Percentiles rank a stretch among this genome's conserved stretches.
These are phyloP conservation scores for Leptatherina wallacei DNA, from an alignment of 2,797 vertebrate genomes.

Conservation along the genomic window DNA sequence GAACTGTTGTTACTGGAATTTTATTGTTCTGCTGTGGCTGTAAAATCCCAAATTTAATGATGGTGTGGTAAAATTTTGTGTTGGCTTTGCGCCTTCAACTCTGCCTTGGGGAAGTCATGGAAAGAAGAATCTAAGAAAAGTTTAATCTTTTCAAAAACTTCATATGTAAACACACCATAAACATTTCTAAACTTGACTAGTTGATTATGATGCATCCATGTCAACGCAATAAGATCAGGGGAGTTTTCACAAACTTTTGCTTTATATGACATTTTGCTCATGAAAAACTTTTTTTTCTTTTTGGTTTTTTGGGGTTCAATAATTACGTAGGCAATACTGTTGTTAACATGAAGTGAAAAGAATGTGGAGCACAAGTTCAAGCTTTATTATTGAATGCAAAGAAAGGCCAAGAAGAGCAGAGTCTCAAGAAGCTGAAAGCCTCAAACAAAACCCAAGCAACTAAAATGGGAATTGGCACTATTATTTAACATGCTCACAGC, in stretches of 20 bases:
- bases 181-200: no score
- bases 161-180: no score
- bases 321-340: no score
- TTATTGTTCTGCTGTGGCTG: not conserved
- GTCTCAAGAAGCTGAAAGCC: constrained; percentile 27
- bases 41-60: not conserved
- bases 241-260: not conserved
- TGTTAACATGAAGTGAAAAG: constrained; percentile 2
- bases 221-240: no score
- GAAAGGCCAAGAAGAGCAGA: not conserved
- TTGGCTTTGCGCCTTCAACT: not conserved
- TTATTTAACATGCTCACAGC: constrained; percentile 43
- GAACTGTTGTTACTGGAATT: not conserved
- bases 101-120: no score
- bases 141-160: no score
- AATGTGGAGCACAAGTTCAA: not conserved
- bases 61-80: not conserved
- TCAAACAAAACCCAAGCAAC: constrained; percentile 30
- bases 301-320: not conserved
- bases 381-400: not conserved
- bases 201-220: no score
- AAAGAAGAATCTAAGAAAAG: no score
- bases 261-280: not conserved
- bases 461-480: constrained; percentile 26
- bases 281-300: not conserved